These are phyloP conservation scores for Scotopteryx bipunctaria DNA, from an alignment of 2,888 invertebrate species.

Conservation along the genomic window DNA sequence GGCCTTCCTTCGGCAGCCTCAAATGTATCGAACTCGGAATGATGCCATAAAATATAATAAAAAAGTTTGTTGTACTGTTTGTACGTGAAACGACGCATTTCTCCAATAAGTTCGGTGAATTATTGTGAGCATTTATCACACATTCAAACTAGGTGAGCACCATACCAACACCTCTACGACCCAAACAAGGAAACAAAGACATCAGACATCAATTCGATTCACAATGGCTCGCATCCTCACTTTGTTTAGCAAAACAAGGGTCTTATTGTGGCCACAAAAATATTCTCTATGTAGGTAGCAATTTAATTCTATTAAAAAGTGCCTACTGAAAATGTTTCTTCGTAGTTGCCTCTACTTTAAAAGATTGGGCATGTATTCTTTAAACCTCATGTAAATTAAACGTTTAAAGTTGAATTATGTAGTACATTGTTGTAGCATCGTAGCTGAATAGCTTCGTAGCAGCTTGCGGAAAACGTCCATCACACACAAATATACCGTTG, in stretches of 20 bases:
- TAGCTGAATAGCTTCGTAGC: slow-evolving; percentile 18
- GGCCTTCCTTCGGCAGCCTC: no score
- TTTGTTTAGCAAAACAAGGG: slow-evolving; percentile 18
- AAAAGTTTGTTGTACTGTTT: no score
- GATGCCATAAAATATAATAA: no score
- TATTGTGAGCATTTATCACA: slow-evolving; percentile 13
- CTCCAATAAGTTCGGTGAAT: slow-evolving; percentile 4
- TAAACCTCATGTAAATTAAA: slow-evolving; percentile 7
- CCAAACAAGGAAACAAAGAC: slow-evolving; percentile 16
- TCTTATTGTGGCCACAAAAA: slow-evolving; percentile 15
- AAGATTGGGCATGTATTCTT: background rate
- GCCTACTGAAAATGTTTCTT: background rate
- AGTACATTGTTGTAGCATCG: slow-evolving; percentile 11
- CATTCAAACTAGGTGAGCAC: background rate
- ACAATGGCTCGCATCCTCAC: slow-evolving; percentile 16
- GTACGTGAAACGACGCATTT: background rate
- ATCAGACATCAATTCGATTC: slow-evolving; percentile 20
- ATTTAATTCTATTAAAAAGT: background rate
- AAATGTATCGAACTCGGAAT: no score
- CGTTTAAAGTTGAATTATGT: slow-evolving; percentile 1
- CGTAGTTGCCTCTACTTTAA: background rate
- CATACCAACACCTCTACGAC: slow-evolving; percentile 1
- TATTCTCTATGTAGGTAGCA: slow-evolving; percentile 1
- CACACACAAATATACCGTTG: slow-evolving; percentile 29
- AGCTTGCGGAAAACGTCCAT: slow-evolving; percentile 27